These are phyloP conservation scores for Phylloscopus trochilus DNA, from an alignment of 2,113 vertebrate genomes.

Conservation along the genomic window DNA sequence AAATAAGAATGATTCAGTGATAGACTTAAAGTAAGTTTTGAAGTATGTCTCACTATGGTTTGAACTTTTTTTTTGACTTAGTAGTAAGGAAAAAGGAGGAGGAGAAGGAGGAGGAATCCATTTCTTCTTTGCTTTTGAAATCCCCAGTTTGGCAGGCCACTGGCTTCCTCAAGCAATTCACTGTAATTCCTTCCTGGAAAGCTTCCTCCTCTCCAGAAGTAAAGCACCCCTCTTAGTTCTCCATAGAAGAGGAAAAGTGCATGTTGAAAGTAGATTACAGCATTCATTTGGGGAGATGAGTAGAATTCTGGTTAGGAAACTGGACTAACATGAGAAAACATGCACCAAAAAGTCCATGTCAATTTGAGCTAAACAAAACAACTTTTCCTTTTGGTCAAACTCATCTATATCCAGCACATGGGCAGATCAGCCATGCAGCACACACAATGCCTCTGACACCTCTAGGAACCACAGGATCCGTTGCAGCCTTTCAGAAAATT, in stretches of 20 bases:
- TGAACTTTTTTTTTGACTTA: background rate
- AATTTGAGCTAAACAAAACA: background rate
- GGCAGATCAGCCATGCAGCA: background rate
- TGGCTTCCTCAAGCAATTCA: background rate
- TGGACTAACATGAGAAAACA: background rate
- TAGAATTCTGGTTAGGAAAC: background rate
- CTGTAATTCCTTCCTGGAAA: background rate
- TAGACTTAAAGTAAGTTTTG: background rate
- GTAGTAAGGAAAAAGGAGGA: background rate
- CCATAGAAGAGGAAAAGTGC: background rate
- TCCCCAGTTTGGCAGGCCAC: background rate
- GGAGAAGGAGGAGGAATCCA: background rate
- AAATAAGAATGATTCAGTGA: background rate
- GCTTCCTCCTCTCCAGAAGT: background rate
- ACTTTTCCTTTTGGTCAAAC: background rate
- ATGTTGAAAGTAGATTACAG: background rate
- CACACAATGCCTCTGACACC: background rate
- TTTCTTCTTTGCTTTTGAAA: background rate
- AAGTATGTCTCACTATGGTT: background rate
- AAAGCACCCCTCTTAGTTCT: background rate
- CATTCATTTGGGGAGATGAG: background rate
- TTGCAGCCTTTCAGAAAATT: background rate
- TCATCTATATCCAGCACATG: background rate
- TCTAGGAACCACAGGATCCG: background rate
- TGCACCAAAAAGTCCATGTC: background rate